phyloP scores from a whole-genome alignment of 1,140 invertebrate genomes.

The Propsilocerus akamusi region DNA sequence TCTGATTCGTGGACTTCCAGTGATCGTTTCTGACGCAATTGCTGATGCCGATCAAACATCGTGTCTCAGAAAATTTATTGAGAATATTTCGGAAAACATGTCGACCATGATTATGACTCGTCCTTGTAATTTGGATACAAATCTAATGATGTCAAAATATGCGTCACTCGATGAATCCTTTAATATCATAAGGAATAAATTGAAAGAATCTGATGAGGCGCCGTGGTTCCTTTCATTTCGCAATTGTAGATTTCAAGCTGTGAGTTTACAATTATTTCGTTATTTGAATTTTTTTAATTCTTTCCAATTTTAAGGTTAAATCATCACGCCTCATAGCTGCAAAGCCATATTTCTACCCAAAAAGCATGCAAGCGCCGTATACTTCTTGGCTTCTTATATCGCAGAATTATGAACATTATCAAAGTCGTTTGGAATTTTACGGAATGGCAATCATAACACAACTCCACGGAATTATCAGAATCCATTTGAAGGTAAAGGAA shows the following conservation, averaged over 20 bases:
- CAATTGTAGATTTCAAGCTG: not conserved
- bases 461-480: not conserved
- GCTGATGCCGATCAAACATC: not conserved
- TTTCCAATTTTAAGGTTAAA: not conserved
- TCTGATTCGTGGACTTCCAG: not conserved
- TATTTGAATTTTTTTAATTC: no score
- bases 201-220: not conserved
- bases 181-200: not conserved
- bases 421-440: not conserved
- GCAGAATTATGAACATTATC: not conserved
- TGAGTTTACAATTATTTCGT: not conserved
- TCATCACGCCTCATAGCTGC: not conserved
- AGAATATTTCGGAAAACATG: not conserved
- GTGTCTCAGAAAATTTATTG: not conserved
- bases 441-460: not conserved
- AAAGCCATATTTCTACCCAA: not conserved
- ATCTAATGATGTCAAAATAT: conserved; percentile 2
- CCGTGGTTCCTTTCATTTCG: not conserved
- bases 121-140: not conserved
- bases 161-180: not conserved
- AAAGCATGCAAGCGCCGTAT: not conserved
- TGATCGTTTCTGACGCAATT: not conserved
- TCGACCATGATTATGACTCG: not conserved
- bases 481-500: not conserved
- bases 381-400: not conserved